These are phyloP conservation scores for Heterocephalus glaber DNA, from an alignment of 2,113 vertebrate species.

Conservation along the genomic window DNA sequence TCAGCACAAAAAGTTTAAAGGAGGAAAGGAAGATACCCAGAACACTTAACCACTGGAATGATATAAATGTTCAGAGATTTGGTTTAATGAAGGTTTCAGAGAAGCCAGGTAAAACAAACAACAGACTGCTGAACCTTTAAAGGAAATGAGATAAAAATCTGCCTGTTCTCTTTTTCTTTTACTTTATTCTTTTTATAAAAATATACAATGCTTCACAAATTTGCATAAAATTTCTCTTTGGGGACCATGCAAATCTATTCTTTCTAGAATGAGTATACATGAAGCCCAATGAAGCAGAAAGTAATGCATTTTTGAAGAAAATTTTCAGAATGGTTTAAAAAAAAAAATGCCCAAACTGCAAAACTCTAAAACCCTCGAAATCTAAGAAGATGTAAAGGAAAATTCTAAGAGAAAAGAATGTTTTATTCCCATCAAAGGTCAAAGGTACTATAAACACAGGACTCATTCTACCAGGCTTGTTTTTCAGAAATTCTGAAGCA, in stretches of 20 bases:
- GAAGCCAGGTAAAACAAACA: neutral
- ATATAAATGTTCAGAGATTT: neutral
- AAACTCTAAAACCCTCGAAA: slow-evolving; percentile 44
- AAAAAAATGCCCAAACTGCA: slow-evolving; percentile 10
- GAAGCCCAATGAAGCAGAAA: slow-evolving; percentile 23
- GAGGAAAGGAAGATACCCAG: neutral
- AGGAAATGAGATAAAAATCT: neutral
- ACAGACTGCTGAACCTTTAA: neutral
- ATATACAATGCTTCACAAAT: neutral
- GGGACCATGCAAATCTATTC: neutral
- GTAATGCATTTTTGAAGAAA: neutral
- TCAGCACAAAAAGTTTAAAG: neutral
- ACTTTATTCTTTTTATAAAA: slow-evolving; percentile 33
- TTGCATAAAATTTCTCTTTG: slow-evolving; percentile 22
- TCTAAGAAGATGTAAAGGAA: slow-evolving; percentile 26
- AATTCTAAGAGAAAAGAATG: slow-evolving; percentile 19
- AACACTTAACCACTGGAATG: neutral
- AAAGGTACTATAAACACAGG: neutral
- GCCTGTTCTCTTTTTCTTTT: slow-evolving; percentile 13
- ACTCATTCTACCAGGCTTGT: neutral
- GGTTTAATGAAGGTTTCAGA: neutral
- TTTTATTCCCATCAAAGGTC: neutral
- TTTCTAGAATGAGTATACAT: neutral
- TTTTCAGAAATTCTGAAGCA: neutral
- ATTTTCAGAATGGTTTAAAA: slow-evolving; percentile 22